phyloP scores from a whole-genome alignment of 1,140 invertebrate genomes.

The Diachasma alloeum region DNA sequence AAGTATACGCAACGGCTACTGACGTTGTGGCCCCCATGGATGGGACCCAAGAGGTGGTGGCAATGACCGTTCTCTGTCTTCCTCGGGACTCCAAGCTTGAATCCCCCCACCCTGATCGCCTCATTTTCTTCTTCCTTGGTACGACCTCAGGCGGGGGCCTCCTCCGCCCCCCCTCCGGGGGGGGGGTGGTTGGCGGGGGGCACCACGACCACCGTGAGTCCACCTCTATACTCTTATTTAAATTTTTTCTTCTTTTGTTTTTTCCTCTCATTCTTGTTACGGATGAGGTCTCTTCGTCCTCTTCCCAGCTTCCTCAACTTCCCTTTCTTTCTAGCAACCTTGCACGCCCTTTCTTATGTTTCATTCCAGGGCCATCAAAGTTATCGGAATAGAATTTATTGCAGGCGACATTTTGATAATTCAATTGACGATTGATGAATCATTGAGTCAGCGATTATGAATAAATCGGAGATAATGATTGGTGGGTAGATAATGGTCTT shows the following conservation, averaged over 20 bases:
- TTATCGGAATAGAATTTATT: not conserved
- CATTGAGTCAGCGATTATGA: no score
- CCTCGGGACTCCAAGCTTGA: slow-evolving; percentile 19
- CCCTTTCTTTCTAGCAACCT: slow-evolving; percentile 5
- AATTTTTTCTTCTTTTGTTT: not conserved
- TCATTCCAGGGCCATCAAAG: not conserved
- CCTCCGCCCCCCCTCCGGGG: not conserved
- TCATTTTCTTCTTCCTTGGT: slow-evolving; percentile 30
- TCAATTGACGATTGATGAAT: not conserved
- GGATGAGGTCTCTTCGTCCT: not conserved
- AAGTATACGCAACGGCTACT: slow-evolving; percentile 4
- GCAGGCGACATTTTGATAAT: not conserved
- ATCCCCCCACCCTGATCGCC: slow-evolving; percentile 28
- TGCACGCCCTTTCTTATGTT: not conserved
- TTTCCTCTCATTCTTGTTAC: not conserved
- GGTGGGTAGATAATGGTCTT: no score
- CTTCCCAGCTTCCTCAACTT: not conserved
- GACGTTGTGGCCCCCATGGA: slow-evolving; percentile 4
- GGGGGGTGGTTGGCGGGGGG: no score
- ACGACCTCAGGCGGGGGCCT: slow-evolving; percentile 11
- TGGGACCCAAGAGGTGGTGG: slow-evolving; percentile 58
- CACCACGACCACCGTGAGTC: not conserved
- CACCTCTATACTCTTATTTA: not conserved
- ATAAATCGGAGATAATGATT: no score
- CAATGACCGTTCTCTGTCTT: slow-evolving; percentile 62